Evolutionary conservation across 2,797 vertebrate genomes (phyloP).

Genomic region (Nannoperca australis): DNA sequence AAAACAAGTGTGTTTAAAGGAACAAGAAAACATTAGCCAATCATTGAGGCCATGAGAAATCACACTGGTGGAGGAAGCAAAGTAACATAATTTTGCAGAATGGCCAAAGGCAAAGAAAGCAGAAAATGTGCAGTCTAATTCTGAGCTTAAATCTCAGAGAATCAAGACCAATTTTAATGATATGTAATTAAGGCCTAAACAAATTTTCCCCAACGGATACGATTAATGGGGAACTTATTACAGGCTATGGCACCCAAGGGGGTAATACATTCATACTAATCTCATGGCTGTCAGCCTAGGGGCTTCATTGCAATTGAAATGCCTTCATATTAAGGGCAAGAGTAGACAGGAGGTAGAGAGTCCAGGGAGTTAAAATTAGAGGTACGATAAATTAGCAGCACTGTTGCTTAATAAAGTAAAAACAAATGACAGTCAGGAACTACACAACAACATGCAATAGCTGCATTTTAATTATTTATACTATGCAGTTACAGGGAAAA

Average conservation of each 20-base stretch:
- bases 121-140: constrained; percentile 77
- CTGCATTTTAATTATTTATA: constrained; percentile 43
- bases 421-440: constrained; percentile 68
- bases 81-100: constrained; percentile 71
- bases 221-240: constrained; percentile 89
- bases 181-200: constrained; percentile 89
- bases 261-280: constrained; percentile 89
- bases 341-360: constrained; percentile 80
- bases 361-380: constrained; percentile 81
- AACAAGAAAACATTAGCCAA: constrained; percentile 48
- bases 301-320: constrained; percentile 83
- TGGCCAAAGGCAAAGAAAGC: constrained; percentile 68
- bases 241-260: constrained; percentile 87
- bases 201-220: constrained; percentile 86
- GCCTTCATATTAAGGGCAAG: constrained; percentile 85
- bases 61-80: constrained; percentile 53
- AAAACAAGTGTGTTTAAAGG: constrained; percentile 43
- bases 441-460: constrained; percentile 52
- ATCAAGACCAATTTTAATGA: constrained; percentile 86
- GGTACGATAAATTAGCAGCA: constrained; percentile 76
- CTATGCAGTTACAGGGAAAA: constrained; percentile 11
- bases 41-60: constrained; percentile 59
- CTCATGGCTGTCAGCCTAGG: constrained; percentile 85
- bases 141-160: constrained; percentile 82
- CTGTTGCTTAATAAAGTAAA: constrained; percentile 73